Conservation (phyloP, 2,797 vertebrate genomes). For the Hippocampus kuda region DNA sequence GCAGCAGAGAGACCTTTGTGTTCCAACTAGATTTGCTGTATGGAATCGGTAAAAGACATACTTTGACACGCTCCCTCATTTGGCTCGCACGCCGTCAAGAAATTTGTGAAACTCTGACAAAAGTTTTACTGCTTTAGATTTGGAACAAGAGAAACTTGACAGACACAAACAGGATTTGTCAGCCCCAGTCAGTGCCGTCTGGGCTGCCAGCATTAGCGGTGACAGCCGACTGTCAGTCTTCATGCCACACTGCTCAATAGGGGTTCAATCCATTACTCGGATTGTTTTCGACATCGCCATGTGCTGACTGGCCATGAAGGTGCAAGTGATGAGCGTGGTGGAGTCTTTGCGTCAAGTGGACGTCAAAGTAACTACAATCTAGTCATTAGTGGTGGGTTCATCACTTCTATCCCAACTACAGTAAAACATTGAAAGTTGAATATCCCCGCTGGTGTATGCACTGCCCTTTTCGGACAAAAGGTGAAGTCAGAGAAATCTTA, state of each 20-base stretch:
- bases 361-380: slow-evolving; percentile 7
- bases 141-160: slow-evolving; percentile 35
- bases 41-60: not conserved
- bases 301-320: slow-evolving; percentile 18
- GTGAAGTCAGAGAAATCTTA: not conserved
- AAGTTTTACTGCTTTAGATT: slow-evolving; percentile 42
- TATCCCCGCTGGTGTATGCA: not conserved
- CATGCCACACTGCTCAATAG: slow-evolving; percentile 50
- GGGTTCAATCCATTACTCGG: slow-evolving; percentile 55
- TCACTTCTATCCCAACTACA: not conserved
- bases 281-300: slow-evolving; percentile 56
- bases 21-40: not conserved
- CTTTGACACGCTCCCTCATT: slow-evolving; percentile 7
- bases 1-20: not conserved
- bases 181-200: slow-evolving; percentile 43
- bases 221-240: slow-evolving; percentile 54
- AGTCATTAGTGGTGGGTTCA: not conserved
- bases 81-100: not conserved
- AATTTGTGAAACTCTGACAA: slow-evolving; percentile 19
- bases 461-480: not conserved
- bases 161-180: slow-evolving; percentile 55
- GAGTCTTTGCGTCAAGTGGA: slow-evolving; percentile 10
- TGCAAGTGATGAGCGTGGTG: slow-evolving; percentile 17
- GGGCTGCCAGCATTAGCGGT: slow-evolving; percentile 41
- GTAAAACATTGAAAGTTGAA: not conserved